Conservation (phyloP, 2,797 vertebrate genomes). For the Vipera ursinii region DNA sequence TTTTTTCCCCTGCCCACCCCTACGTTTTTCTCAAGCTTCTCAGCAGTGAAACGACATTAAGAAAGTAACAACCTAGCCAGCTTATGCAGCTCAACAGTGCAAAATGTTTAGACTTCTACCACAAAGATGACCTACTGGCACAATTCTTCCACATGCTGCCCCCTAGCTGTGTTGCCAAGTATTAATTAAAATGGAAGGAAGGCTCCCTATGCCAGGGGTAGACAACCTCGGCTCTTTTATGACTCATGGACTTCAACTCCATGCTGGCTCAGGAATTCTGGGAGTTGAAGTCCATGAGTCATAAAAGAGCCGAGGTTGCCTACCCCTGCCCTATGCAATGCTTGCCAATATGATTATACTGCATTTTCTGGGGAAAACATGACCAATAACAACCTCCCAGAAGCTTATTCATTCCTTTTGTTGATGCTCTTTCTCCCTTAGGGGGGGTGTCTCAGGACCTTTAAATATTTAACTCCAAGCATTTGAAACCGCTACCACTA, state of each 20-base stretch:
- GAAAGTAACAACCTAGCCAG: neutral
- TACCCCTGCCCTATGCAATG: neutral
- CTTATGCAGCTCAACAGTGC: neutral
- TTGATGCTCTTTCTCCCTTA: too few relatives aligned
- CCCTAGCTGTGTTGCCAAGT: neutral
- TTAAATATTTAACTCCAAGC: neutral
- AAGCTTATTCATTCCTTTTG: neutral
- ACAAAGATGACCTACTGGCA: neutral
- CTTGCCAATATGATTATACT: neutral
- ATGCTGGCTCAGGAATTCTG: too few relatives aligned
- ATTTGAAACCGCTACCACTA: neutral
- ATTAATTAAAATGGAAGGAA: neutral
- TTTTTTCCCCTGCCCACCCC: neutral
- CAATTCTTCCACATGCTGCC: neutral
- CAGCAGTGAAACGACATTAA: neutral
- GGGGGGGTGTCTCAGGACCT: too few relatives aligned
- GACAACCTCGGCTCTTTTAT: too few relatives aligned
- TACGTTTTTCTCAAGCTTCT: neutral
- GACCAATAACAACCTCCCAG: neutral
- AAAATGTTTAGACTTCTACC: neutral
- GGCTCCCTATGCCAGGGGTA: too few relatives aligned
- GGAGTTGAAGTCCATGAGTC: too few relatives aligned
- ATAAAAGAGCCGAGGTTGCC: too few relatives aligned
- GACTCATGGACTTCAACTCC: too few relatives aligned
- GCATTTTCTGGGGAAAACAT: neutral